These are phyloP conservation scores for Poeciliopsis prolifica DNA, from an alignment of 2,113 vertebrate species.

Conservation along the genomic window DNA sequence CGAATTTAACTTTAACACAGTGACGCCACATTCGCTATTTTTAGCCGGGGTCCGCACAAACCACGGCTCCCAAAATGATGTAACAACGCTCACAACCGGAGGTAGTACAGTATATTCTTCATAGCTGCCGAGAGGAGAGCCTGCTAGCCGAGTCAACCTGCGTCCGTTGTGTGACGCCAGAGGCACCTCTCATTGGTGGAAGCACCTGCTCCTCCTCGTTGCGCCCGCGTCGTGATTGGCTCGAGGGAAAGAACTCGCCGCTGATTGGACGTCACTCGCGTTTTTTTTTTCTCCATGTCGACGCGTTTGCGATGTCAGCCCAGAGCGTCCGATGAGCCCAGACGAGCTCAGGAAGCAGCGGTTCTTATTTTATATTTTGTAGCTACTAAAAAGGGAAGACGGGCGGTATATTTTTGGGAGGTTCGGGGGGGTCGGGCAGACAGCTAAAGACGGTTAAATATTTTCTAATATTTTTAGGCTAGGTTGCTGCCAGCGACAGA, in stretches of 20 bases:
- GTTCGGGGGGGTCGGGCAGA: background rate
- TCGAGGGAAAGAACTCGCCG: background rate
- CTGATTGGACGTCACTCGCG: constrained; percentile 53
- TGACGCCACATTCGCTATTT: background rate
- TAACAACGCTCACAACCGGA: constrained; percentile 4
- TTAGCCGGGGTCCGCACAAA: background rate
- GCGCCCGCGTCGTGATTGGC: constrained; percentile 42
- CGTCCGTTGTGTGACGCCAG: background rate
- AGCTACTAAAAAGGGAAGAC: constrained; percentile 15
- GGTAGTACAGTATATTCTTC: constrained; percentile 6
- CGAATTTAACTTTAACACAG: background rate
- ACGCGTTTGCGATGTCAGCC: constrained; percentile 37
- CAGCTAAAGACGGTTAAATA: constrained; percentile 29
- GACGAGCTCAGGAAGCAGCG: constrained; percentile 63
- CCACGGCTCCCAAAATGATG: background rate
- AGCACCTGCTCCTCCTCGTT: background rate
- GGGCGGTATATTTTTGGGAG: background rate
- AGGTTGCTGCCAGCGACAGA: background rate
- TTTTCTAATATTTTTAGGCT: constrained; percentile 1
- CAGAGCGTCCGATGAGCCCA: constrained; percentile 48
- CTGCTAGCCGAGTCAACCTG: constrained; percentile 44
- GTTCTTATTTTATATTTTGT: constrained; percentile 51
- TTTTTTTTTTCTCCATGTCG: constrained; percentile 28
- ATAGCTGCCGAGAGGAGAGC: constrained; percentile 3
- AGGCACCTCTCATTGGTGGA: constrained; percentile 38